Evolutionary conservation across 2,797 vertebrate genomes (phyloP).

Genomic region (Coilia nasus): DNA sequence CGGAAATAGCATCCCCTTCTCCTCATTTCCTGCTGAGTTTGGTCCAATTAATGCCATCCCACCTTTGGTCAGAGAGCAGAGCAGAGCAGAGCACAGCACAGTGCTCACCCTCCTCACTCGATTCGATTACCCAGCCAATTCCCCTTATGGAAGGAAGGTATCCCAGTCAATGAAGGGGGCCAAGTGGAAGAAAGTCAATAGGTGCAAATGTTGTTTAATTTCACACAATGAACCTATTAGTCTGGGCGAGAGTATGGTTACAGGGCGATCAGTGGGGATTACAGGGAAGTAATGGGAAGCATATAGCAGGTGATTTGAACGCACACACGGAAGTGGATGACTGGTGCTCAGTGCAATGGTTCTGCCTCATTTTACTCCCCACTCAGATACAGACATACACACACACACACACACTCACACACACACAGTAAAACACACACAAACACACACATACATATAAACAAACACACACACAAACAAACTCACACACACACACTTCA

Average conservation of each 20-base stretch:
- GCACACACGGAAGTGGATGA: background rate
- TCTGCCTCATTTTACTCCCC: background rate
- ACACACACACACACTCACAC: constrained; percentile 12
- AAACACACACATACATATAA: background rate
- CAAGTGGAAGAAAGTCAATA: background rate
- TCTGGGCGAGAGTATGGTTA: background rate
- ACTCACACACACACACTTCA: background rate
- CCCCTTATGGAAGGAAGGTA: background rate
- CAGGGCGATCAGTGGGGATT: background rate
- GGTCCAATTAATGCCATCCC: constrained; percentile 53
- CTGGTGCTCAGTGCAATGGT: background rate
- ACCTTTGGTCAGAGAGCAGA: constrained; percentile 27
- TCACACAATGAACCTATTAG: background rate
- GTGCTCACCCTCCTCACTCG: background rate
- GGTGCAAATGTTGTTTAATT: background rate
- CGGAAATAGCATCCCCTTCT: constrained; percentile 54
- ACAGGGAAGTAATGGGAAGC: background rate
- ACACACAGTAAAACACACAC: background rate
- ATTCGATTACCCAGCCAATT: constrained; percentile 2
- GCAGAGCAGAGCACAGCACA: too few species aligned
- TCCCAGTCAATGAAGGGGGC: background rate
- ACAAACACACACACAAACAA: constrained; percentile 14
- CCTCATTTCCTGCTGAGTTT: constrained; percentile 25
- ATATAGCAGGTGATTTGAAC: background rate
- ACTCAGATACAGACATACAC: background rate